Percentiles rank a stretch among this genome's conserved stretches.
phyloP scores from a whole-genome alignment of 2,797 vertebrate genomes.

The Mionectes olivaceus region DNA sequence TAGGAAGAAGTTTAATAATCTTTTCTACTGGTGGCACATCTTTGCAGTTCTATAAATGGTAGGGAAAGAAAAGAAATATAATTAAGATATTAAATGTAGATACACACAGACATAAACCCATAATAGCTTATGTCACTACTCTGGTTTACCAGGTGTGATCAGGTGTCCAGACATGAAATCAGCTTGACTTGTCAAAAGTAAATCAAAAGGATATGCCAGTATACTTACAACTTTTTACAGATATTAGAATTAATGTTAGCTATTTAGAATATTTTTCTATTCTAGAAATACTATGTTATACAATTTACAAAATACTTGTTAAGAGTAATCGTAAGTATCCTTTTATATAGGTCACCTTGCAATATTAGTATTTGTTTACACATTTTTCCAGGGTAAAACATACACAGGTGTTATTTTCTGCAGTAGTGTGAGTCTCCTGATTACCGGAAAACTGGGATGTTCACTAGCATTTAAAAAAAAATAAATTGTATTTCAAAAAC shows the following conservation, averaged over 20 bases:
- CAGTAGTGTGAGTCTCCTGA: neutral
- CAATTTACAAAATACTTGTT: neutral
- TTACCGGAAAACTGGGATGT: neutral
- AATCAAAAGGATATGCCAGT: neutral
- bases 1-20: constrained; percentile 85
- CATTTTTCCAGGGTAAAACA: neutral
- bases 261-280: neutral
- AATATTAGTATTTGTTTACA: neutral
- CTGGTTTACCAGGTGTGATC: neutral
- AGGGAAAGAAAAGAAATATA: neutral
- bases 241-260: neutral
- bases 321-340: neutral
- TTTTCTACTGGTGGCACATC: constrained; percentile 79
- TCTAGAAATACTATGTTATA: neutral
- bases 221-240: neutral
- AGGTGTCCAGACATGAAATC: neutral
- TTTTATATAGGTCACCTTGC: neutral
- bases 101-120: neutral
- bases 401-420: neutral
- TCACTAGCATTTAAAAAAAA: neutral
- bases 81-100: neutral
- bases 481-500: neutral
- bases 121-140: neutral
- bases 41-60: constrained; percentile 79
- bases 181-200: neutral